Percentiles rank a stretch among this genome's conserved stretches.
Conservation (phyloP, 2,888 invertebrate species). For the Ceriagrion tenellum region DNA sequence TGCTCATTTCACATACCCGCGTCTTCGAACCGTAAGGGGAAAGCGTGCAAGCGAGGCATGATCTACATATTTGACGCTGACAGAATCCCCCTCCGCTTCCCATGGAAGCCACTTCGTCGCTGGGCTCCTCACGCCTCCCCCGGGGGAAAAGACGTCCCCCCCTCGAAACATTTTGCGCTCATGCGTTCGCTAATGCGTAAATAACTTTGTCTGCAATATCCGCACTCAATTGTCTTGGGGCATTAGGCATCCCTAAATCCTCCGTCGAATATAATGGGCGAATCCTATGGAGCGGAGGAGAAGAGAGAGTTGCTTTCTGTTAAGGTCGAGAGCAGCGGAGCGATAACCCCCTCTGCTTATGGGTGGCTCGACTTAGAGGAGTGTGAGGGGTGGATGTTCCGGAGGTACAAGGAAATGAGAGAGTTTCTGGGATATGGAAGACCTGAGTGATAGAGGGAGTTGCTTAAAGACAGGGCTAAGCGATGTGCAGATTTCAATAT, state of each 20-base stretch:
- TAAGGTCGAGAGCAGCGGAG: slow-evolving; percentile 2
- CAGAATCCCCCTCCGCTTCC: not conserved
- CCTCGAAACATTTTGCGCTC: slow-evolving; percentile 18
- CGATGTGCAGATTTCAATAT: too few relatives aligned
- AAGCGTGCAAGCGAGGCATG: not conserved
- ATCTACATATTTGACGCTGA: not conserved
- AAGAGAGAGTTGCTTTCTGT: not conserved
- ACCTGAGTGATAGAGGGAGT: not conserved
- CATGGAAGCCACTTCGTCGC: not conserved
- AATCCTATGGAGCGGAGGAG: not conserved
- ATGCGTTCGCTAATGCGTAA: not conserved
- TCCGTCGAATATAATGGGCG: not conserved
- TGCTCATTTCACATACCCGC: not conserved
- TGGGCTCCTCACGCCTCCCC: not conserved
- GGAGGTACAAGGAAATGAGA: not conserved
- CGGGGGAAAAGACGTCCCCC: not conserved
- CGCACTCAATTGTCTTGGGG: slow-evolving; percentile 44
- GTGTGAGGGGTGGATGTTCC: not conserved
- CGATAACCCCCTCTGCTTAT: not conserved
- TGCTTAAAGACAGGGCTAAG: not conserved
- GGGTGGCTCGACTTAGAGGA: not conserved
- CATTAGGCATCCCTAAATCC: slow-evolving; percentile 16
- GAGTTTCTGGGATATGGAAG: not conserved
- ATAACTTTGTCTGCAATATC: slow-evolving; percentile 36
- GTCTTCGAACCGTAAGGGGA: not conserved